phyloP scores from a whole-genome alignment of 2,797 vertebrate species.

The Nyctalus aviator region DNA sequence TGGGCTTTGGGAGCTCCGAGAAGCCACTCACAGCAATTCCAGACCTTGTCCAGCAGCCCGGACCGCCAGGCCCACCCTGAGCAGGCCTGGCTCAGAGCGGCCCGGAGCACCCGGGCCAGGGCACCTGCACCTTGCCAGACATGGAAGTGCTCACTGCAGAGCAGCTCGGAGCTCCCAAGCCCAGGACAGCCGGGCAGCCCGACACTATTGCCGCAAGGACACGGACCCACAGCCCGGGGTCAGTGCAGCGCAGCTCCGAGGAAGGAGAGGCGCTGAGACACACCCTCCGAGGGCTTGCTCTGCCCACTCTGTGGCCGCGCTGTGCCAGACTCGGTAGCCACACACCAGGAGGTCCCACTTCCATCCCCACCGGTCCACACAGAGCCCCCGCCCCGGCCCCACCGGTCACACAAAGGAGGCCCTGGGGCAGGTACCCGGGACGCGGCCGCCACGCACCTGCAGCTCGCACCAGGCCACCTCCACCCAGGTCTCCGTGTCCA shows the following conservation, averaged over 20 bases:
- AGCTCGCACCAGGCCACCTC: conserved; percentile 99
- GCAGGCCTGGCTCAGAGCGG: not conserved
- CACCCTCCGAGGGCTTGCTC: not conserved
- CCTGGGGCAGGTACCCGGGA: not conserved
- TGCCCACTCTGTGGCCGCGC: not conserved
- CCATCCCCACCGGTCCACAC: not conserved
- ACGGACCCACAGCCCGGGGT: not conserved
- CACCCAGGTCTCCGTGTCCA: conserved; percentile 99
- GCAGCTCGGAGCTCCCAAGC: not conserved
- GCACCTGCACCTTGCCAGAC: not conserved
- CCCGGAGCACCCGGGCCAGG: not conserved
- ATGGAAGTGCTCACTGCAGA: not conserved
- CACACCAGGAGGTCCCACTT: not conserved
- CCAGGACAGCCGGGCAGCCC: not conserved
- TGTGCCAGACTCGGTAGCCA: not conserved
- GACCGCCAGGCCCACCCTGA: not conserved
- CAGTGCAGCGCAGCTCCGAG: not conserved
- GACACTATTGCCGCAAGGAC: not conserved
- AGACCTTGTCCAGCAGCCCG: not conserved
- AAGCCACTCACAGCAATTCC: not conserved
- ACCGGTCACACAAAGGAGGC: not conserved
- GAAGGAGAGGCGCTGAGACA: not conserved
- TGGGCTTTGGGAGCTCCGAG: not conserved
- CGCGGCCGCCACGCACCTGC: conserved; percentile 89
- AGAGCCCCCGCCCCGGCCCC: not conserved